Percentiles rank a stretch among this genome's conserved stretches.
These are phyloP conservation scores for Platyrinchus mystaceus DNA, from an alignment of 2,797 vertebrate genomes.

Conservation along the genomic window DNA sequence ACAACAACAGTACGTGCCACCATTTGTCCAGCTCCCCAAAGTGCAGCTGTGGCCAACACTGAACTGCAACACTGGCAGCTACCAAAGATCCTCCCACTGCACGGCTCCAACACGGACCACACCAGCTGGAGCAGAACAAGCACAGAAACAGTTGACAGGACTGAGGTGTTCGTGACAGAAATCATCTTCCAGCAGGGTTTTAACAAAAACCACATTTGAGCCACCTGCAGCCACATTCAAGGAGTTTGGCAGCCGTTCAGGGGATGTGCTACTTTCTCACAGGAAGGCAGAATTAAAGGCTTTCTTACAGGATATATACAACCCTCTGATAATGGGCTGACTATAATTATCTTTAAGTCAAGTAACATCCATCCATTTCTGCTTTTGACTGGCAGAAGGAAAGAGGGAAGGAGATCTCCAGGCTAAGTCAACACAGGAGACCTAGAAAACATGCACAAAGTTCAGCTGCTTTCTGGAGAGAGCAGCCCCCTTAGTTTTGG, in stretches of 20 bases:
- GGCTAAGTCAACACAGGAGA: not conserved
- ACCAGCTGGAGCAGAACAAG: not conserved
- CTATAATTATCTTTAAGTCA: not conserved
- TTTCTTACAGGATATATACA: not conserved
- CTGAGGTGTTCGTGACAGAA: not conserved
- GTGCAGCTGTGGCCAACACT: accelerated
- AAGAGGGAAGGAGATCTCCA: not conserved
- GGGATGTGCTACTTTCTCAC: not conserved
- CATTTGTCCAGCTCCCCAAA: not conserved
- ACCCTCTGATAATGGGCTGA: not conserved
- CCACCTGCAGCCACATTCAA: constrained; percentile 15
- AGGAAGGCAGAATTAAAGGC: not conserved
- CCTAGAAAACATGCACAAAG: not conserved
- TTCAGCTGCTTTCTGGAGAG: not conserved
- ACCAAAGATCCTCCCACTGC: not conserved
- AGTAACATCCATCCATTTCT: not conserved
- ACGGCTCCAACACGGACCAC: not conserved
- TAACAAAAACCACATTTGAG: not conserved
- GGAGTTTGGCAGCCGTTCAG: not conserved
- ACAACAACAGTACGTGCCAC: not conserved
- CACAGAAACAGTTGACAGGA: not conserved
- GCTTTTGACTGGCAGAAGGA: not conserved
- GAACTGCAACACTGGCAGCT: not conserved
- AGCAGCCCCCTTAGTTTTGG: not conserved
- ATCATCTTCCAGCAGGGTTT: not conserved